Evolutionary conservation across 1,140 invertebrate species (phyloP).

Genomic region (Lepidurus couesii): DNA sequence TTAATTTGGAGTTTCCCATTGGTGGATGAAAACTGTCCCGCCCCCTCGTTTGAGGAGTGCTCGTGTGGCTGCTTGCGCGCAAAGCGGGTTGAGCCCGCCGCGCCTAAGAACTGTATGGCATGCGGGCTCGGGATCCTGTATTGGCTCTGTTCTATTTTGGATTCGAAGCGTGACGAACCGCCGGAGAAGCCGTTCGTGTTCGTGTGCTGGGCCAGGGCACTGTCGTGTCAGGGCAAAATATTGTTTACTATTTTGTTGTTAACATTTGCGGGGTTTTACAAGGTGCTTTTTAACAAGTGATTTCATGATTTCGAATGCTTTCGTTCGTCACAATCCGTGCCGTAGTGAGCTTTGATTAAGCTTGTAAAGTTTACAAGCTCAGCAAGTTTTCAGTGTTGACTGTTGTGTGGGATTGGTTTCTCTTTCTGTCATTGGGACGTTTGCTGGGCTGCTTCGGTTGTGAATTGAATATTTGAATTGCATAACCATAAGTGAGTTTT

Average conservation of each 20-base stretch:
- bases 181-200: not conserved
- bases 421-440: no score
- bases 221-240: slow-evolving; percentile 2
- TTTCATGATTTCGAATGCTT: not conserved
- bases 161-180: slow-evolving; percentile 17
- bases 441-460: no score
- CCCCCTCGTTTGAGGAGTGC: not conserved
- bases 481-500: no score
- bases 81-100: not conserved
- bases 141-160: slow-evolving; percentile 18
- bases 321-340: no score
- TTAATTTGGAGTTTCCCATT: no score
- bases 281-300: not conserved
- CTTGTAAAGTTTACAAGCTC: no score
- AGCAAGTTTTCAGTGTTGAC: no score
- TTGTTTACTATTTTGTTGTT: slow-evolving; percentile 15
- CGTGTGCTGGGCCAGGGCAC: not conserved
- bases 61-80: not conserved
- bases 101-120: not conserved
- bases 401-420: no score
- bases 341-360: no score
- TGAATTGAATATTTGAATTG: no score
- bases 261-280: not conserved
- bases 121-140: not conserved
- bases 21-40: no score